Conservation (phyloP, 2,797 vertebrate species). For the Hylomyscus alleni region DNA sequence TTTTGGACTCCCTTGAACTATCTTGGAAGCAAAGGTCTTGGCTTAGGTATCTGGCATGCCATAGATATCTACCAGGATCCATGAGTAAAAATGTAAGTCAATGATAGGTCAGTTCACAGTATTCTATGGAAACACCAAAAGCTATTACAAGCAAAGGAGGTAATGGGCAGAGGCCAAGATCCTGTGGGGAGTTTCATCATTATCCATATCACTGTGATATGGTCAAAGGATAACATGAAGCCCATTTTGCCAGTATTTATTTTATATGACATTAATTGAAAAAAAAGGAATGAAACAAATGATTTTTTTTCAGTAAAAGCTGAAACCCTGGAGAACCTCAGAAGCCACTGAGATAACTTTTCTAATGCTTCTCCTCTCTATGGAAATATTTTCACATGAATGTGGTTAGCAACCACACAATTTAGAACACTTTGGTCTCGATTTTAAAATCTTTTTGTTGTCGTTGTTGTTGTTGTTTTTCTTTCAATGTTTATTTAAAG, state of each 20-base stretch:
- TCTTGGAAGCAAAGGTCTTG: background rate
- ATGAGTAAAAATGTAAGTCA: background rate
- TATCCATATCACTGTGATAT: background rate
- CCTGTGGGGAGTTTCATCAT: background rate
- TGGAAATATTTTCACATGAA: background rate
- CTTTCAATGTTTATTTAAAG: conserved; percentile 27
- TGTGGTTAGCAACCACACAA: background rate
- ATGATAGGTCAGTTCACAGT: fast-evolving
- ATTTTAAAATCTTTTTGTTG: background rate
- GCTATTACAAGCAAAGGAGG: background rate
- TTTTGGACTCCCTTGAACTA: background rate
- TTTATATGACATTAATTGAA: background rate
- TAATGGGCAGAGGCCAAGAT: background rate
- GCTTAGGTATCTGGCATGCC: background rate
- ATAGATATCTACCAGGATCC: background rate
- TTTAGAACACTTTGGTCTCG: background rate
- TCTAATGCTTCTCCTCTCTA: background rate
- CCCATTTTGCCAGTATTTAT: background rate
- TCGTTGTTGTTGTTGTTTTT: background rate
- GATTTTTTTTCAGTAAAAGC: background rate
- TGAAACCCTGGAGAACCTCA: background rate
- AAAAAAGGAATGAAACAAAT: background rate
- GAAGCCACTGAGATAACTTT: background rate
- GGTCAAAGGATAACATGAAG: background rate
- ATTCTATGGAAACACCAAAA: fast-evolving